Evolutionary conservation across 2,113 vertebrate species (phyloP).

Genomic region (Elachura formosa): DNA sequence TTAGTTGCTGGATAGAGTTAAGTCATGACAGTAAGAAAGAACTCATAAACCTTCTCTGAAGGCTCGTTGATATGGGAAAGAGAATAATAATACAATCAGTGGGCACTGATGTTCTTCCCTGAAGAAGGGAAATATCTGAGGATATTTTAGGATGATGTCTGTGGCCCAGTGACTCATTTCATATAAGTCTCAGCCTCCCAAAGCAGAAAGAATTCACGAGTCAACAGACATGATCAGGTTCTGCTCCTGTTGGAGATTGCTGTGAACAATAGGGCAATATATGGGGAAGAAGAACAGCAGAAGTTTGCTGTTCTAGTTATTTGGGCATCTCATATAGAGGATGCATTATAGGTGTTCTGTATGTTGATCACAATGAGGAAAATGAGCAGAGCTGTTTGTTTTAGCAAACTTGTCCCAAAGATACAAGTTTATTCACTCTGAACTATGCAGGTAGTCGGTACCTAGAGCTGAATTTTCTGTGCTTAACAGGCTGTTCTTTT

Average conservation of each 20-base stretch:
- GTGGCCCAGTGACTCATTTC: background rate
- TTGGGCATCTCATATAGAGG: background rate
- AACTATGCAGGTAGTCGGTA: background rate
- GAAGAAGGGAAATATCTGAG: too few species aligned
- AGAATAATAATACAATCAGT: background rate
- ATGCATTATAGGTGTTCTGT: background rate
- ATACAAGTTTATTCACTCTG: background rate
- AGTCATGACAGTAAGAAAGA: background rate
- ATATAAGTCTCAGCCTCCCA: background rate
- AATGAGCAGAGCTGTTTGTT: background rate
- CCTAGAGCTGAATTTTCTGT: background rate
- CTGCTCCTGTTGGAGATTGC: background rate
- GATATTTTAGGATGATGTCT: background rate
- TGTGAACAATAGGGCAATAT: background rate
- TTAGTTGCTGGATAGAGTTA: background rate
- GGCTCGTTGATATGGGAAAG: accelerated
- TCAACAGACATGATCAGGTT: background rate
- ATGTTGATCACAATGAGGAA: background rate
- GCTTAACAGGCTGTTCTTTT: background rate
- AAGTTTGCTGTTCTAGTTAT: background rate
- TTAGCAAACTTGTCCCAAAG: background rate
- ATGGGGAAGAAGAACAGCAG: background rate
- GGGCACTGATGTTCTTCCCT: background rate
- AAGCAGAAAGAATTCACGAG: background rate
- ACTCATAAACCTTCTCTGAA: background rate